These are phyloP conservation scores for Zygogramma bicolorata DNA, from an alignment of 2,888 invertebrate genomes.

Conservation along the genomic window DNA sequence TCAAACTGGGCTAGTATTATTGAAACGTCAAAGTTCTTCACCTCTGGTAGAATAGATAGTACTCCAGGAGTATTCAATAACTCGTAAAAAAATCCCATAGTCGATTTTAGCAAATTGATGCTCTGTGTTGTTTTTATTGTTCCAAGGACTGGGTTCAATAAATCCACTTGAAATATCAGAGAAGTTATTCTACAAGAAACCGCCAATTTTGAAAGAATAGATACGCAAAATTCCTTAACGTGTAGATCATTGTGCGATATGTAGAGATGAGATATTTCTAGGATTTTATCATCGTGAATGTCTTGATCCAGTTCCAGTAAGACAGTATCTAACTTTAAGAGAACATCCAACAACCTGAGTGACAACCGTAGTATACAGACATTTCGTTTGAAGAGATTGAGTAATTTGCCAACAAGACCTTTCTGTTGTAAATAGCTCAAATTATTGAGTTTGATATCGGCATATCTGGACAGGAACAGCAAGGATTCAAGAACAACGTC, in stretches of 20 bases:
- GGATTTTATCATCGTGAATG: conserved; percentile 50
- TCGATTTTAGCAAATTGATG: conserved; percentile 43
- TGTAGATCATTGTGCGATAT: conserved; percentile 49
- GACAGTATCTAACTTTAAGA: conserved; percentile 50
- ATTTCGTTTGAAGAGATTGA: conserved; percentile 52
- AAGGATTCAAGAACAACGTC: conserved; percentile 56
- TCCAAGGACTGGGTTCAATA: conserved; percentile 52
- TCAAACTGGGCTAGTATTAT: conserved; percentile 48
- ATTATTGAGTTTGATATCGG: conserved; percentile 54
- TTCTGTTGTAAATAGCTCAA: conserved; percentile 49
- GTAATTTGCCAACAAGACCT: conserved; percentile 52
- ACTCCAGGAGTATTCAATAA: conserved; percentile 52
- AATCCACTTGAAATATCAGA: conserved; percentile 50
- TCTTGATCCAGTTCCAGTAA: conserved; percentile 56
- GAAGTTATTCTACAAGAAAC: conserved; percentile 47
- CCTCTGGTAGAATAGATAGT: conserved; percentile 45
- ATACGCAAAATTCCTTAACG: conserved; percentile 52
- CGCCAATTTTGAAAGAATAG: conserved; percentile 52
- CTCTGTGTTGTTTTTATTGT: conserved; percentile 50
- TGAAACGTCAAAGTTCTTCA: conserved; percentile 47
- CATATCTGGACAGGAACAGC: conserved; percentile 58
- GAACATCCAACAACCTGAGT: conserved; percentile 52
- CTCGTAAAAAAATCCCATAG: conserved; percentile 50
- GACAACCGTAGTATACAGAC: conserved; percentile 54
- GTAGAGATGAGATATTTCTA: conserved; percentile 53